Percentiles rank a stretch among this genome's conserved stretches.
Conservation (phyloP, 2,888 invertebrate species). For the Meganola albula region DNA sequence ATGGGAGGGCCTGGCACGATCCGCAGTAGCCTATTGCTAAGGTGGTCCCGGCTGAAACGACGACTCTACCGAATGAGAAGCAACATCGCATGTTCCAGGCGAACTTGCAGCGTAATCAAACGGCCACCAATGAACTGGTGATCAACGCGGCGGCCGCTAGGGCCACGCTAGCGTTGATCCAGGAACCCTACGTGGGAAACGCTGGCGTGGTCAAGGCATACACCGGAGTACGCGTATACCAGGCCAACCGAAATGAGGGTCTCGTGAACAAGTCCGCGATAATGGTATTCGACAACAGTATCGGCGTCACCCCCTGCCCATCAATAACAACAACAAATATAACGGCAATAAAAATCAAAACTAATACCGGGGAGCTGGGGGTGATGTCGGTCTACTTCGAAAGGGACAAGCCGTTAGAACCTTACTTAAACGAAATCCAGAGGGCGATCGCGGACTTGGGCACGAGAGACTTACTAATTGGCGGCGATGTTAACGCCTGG, state of each 20-base stretch:
- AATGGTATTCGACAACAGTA: no score
- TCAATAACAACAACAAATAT: slow-evolving; percentile 5
- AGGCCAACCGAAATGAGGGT: background rate
- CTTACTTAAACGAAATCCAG: background rate
- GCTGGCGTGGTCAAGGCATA: background rate
- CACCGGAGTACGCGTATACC: background rate
- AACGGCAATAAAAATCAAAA: slow-evolving; percentile 8
- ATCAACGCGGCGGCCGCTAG: background rate
- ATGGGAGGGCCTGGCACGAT: slow-evolving; percentile 7
- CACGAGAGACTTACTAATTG: background rate
- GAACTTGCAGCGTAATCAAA: slow-evolving; percentile 4
- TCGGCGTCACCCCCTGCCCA: background rate
- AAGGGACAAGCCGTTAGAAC: slow-evolving; percentile 6
- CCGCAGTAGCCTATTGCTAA: background rate
- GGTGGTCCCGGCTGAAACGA: background rate
- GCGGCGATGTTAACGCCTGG: background rate
- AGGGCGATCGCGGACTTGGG: background rate
- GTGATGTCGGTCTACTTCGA: no score
- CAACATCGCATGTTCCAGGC: background rate
- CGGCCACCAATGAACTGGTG: slow-evolving; percentile 1
- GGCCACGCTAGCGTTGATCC: background rate
- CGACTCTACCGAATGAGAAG: background rate
- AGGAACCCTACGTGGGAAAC: slow-evolving; percentile 3
- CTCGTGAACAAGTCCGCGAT: no score
- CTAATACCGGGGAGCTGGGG: slow-evolving; percentile 10